Evolutionary conservation across 64 coral and sea anemone genomes (phyloP), one percentile per base, ranked within the genome.

Genomic region (Trachythela sp.): DNA sequence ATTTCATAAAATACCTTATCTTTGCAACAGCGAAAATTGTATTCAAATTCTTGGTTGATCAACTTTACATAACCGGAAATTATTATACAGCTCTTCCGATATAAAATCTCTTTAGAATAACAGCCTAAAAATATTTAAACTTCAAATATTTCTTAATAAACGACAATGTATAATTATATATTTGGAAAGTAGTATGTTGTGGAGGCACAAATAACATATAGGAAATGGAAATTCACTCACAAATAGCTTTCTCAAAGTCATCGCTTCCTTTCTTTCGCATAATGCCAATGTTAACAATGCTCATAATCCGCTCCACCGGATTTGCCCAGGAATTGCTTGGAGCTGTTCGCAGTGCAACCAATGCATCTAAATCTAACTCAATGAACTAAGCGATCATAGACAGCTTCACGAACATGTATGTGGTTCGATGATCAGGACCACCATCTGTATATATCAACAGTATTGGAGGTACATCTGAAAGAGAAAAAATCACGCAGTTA

Each of bases 261-360:
- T 72, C n/a, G 29, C 68, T 72, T 4, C 3, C 24, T 72, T 35
- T 72, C 24, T 72, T 4, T 4, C 68, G 1, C 68, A 80, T 89
- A 41, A 88, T 51, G 7, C 87, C 87, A 52, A 89, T 75, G 20
- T 89, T 89, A 0, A 83, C 87, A 89, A 80, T 89, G 13, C 87
- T 89, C 87, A 83, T 89, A 20, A 89, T 89, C 7, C 32, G 27
- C 40, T 89, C 70, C 0, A 89, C 87, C 48, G 45, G 87, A 24
- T 89, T 80, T 2, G 87, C 70, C 88, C 88, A 83, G 0, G 70
- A 89, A 75, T 89, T 70, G 68, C 76, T 89, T 24, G 88, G 88
- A 0, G 88, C 88, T 0, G 88, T 89, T 13, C 70, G 68, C 2
- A 8, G 35, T 8, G 86, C 86, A n/a, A 89, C 70, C 14, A 89